Base-by-base conservation (phyloP, 1,140 invertebrate species). In the Listronotus oregonensis region DNA sequence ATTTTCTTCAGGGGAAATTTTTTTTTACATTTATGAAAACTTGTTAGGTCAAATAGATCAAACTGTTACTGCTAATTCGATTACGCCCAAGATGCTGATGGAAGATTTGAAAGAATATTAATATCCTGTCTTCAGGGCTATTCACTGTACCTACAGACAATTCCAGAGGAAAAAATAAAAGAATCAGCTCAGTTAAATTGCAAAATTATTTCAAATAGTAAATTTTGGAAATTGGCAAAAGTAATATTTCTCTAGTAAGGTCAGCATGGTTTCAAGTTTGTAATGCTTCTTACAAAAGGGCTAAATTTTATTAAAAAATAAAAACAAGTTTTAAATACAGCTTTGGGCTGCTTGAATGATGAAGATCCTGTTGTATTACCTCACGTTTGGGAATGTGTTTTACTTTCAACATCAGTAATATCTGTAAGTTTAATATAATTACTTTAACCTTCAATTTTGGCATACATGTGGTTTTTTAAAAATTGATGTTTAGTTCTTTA, bases 1-100 rank as follows among this genome's bases (percentile, higher is more conserved):
- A 70, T 86, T 14, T 90, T 90, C 80, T 94, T 74, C 87, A 91
- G 72, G 83, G 58, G 91, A 93, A 81, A 89, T 94, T 52, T 72
- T 92, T n/a, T 80, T 85, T 65, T 90, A 87, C 71, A 84, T 92
- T 51, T 79, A 80, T 56, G 85, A 90, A 55, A 91, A 91, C 75
- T 78, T 94, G 12, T 84, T 86, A 27, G 80, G 85, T 39, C 86
- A 90, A 62, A 90, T 86, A 6, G 77, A 87, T 1, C 81, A 86
- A 71, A 84, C 85, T 12, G 75, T 90, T 11, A 77, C 83, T 74
- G 82, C 88, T 77, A 76, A 82, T 46, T 84, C 85, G 71, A 54
- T 66, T 32, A 42, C 83, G 14, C 81, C 84, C 10, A 93, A 74
- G 91, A 93, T 74, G 85, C 88, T 71, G 87, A 91, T 74, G 82